Conservation (phyloP, 1,140 invertebrate species). For the Zaprionus capensis region DNA sequence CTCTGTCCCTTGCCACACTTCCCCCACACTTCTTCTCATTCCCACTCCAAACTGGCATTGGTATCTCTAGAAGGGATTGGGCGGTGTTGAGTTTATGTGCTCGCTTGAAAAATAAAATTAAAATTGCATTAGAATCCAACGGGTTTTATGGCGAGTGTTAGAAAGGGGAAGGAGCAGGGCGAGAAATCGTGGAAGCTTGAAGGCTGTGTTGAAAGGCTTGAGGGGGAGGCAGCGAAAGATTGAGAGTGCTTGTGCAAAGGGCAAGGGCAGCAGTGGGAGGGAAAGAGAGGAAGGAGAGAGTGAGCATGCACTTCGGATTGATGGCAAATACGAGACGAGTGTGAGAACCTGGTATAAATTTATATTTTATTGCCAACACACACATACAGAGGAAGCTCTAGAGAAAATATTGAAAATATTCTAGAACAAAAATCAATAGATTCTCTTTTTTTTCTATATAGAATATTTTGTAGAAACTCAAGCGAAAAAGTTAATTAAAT, state of each 20-base stretch:
- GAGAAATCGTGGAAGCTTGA: conserved; percentile 67
- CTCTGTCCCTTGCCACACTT: conserved; percentile 21
- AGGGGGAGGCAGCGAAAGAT: not conserved
- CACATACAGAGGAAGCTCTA: conserved; percentile 41
- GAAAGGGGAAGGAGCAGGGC: not conserved
- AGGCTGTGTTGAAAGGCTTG: conserved; percentile 73
- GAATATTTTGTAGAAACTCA: conserved; percentile 69
- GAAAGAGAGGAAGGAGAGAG: not conserved
- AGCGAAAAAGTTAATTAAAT: conserved; percentile 83
- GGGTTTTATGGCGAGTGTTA: conserved; percentile 59
- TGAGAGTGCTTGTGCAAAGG: conserved; percentile 5
- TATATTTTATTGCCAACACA: conserved; percentile 74
- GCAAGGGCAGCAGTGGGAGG: not conserved
- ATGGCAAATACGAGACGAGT: conserved; percentile 61
- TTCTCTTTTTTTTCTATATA: conserved; percentile 69
- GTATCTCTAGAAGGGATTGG: conserved; percentile 25
- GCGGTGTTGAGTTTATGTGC: conserved; percentile 70
- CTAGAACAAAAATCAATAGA: conserved; percentile 70
- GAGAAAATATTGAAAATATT: conserved; percentile 61
- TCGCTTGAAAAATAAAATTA: conserved; percentile 82
- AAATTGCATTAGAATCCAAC: conserved; percentile 81
- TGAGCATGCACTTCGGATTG: conserved; percentile 60
- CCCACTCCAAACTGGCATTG: conserved; percentile 8
- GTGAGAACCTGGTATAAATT: conserved; percentile 69
- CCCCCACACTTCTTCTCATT: not conserved